Evolutionary conservation across 2,113 vertebrate species (phyloP), one percentile per base, ranked within the genome.

Genomic region (Paracanthobrama guichenoti): DNA sequence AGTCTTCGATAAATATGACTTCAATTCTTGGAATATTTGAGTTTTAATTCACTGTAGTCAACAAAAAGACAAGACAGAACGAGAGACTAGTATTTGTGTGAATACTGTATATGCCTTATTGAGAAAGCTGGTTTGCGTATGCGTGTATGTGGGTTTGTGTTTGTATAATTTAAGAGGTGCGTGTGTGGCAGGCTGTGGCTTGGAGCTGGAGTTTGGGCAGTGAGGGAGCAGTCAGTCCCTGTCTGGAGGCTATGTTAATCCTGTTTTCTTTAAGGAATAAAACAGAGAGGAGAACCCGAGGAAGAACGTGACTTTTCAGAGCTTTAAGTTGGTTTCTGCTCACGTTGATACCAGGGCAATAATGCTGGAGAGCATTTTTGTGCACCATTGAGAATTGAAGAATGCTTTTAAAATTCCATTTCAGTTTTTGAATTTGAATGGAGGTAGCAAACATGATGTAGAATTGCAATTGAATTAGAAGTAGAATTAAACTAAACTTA

Each of bases 281-380:
- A 75, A 31, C 73, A 84, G 79, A 79, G 55, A 50, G 46, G 44
- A 48, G 66, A 66, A 81, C 72, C 78, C 84, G 86, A 86, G 81
- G 85, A 80, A 86, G 88, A 62, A 35, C 13, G 55, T 60, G 35
- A 44, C 31, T 78, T 39, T n/a, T 57, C 81, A 69, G 85, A 82
- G 85, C 84, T 39, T 86, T 90, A 86, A 86, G 77, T 87, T 88
- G 79, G 84, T 79, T 79, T 87, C 86, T 87, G 86, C 76, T 91
- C 90, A 89, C 87, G 91, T 87, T 67, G 88, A 90, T 35, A 81
- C 69, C 9, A 48, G 26, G 44, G 53, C 12, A 79, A 77, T 48
- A 85, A 88, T 79, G 53, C 84, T n/a, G 50, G 18, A 76, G 79
- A 53, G 28, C 22, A 7, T 1, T 12, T 20, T 14, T 46, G 20